These are phyloP conservation scores for Helostoma temminkii DNA, from an alignment of 2,797 vertebrate genomes.

Conservation along the genomic window DNA sequence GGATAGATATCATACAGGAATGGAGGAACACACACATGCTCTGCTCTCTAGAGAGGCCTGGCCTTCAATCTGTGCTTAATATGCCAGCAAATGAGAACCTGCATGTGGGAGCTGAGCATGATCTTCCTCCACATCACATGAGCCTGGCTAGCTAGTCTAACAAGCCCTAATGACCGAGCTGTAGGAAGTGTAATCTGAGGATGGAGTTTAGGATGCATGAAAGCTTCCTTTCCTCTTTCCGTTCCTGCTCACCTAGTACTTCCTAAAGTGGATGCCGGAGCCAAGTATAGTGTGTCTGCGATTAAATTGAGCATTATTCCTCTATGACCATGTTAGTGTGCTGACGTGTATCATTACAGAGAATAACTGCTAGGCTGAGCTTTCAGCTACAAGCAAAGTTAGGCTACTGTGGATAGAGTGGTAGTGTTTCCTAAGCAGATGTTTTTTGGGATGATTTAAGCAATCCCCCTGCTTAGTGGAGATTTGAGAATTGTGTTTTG, in stretches of 20 bases:
- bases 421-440: constrained; percentile 56
- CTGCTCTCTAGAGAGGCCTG: constrained; percentile 51
- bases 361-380: constrained; percentile 42
- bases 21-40: background rate
- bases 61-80: constrained; percentile 59
- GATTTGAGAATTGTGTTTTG: constrained; percentile 56
- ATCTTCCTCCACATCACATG: constrained; percentile 49
- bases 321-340: constrained; percentile 34
- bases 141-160: constrained; percentile 36
- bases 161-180: constrained; percentile 63
- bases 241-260: constrained; percentile 36
- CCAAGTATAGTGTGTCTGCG: constrained; percentile 44
- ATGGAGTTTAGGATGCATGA: constrained; percentile 43
- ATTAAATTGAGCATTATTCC: constrained; percentile 38
- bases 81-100: constrained; percentile 52
- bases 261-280: constrained; percentile 57
- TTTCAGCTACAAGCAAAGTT: constrained; percentile 53
- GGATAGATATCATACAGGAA: constrained; percentile 26
- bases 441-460: constrained; percentile 50
- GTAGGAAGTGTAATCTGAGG: constrained; percentile 68
- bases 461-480: constrained; percentile 28
- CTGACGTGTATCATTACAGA: constrained; percentile 34
- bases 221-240: constrained; percentile 52
- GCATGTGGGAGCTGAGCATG: constrained; percentile 15
- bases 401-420: constrained; percentile 25